A percentile compares a stretch with the other conserved stretches of the same genome.
Evolutionary conservation across 92 coral and sea anemone species (phyloP).

Genomic region (Zoanthus gigantus): DNA sequence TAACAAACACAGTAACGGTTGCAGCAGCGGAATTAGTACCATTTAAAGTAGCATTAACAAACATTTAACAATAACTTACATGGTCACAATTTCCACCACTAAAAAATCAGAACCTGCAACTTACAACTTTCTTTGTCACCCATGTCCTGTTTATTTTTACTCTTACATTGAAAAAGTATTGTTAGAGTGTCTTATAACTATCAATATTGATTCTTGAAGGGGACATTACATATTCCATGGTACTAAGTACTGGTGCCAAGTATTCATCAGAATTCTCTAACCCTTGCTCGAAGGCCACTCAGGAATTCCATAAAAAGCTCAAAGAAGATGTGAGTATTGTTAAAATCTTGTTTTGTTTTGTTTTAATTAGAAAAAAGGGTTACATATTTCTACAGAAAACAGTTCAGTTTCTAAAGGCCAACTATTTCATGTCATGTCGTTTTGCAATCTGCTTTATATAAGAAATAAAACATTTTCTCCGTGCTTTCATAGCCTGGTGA

Average conservation of each 20-base stretch:
- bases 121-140: too few relatives aligned
- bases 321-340: slow-evolving; percentile 63
- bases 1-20: too few relatives aligned
- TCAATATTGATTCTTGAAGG: slow-evolving; percentile 41
- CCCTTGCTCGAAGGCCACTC: slow-evolving; percentile 62
- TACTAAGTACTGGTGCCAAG: slow-evolving; percentile 48
- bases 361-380: not conserved
- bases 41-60: too few relatives aligned
- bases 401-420: not conserved
- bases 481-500: too few relatives aligned
- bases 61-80: too few relatives aligned
- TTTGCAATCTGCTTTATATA: too few relatives aligned
- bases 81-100: too few relatives aligned
- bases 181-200: not conserved
- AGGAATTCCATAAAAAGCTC: slow-evolving; percentile 61
- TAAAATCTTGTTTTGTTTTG: not conserved
- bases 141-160: not conserved
- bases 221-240: slow-evolving; percentile 54
- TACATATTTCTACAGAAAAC: not conserved
- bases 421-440: too few relatives aligned
- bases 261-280: slow-evolving; percentile 71
- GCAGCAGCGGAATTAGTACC: too few relatives aligned
- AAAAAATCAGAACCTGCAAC: too few relatives aligned
- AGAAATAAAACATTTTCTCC: too few relatives aligned
- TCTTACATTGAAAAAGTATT: not conserved